Percentiles rank a stretch among this genome's conserved stretches.
Evolutionary conservation across 2,113 vertebrate species (phyloP).

Genomic region (Pelobates fuscus): DNA sequence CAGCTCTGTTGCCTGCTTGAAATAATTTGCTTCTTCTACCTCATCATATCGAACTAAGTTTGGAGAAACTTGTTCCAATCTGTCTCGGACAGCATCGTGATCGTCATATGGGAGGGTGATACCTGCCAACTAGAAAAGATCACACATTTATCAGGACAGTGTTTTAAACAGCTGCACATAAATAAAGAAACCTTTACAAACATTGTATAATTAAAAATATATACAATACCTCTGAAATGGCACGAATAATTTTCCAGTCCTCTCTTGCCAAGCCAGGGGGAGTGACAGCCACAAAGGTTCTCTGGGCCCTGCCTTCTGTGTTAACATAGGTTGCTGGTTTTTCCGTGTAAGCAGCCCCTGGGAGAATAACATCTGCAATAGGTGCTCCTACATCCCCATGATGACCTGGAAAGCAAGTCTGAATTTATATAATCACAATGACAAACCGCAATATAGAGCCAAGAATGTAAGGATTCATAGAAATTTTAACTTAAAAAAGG

Average conservation of each 20-base stretch:
- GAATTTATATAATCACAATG: too few species aligned
- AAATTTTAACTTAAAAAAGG: too few species aligned
- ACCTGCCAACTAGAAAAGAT: constrained; percentile 78
- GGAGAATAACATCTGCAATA: constrained; percentile 91
- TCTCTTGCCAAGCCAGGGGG: constrained; percentile 91
- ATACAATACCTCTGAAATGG: constrained; percentile 85
- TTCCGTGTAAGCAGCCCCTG: constrained; percentile 94
- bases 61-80: constrained; percentile 89
- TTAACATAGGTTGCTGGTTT: constrained; percentile 92
- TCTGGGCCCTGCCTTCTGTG: constrained; percentile 92
- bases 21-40: constrained; percentile 93
- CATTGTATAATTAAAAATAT: too few species aligned
- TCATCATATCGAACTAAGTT: constrained; percentile 92
- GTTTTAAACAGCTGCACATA: background rate
- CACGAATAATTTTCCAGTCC: constrained; percentile 95
- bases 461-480: too few species aligned
- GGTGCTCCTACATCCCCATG: constrained; percentile 91
- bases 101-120: constrained; percentile 87
- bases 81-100: constrained; percentile 78
- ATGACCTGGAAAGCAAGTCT: constrained; percentile 74
- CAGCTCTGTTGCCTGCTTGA: constrained; percentile 88
- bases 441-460: background rate
- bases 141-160: too few species aligned
- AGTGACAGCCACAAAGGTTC: constrained; percentile 88
- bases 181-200: too few species aligned